phyloP scores from a whole-genome alignment of 1,140 invertebrate genomes.

The Bombus consobrinus region DNA sequence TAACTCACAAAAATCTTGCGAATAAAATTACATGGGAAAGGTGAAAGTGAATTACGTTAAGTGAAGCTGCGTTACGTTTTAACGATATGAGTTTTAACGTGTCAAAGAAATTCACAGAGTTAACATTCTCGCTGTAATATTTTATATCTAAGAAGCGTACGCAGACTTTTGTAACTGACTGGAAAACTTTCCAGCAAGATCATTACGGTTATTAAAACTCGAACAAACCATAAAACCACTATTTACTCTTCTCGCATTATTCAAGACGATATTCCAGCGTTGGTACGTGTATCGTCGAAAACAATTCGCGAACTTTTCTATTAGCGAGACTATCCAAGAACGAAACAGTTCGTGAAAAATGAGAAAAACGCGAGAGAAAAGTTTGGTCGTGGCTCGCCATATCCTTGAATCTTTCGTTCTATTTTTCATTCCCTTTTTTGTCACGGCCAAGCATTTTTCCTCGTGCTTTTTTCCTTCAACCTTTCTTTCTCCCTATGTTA shows the following conservation, averaged over 20 bases:
- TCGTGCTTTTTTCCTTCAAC: background rate
- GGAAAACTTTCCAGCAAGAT: background rate
- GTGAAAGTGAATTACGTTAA: no score
- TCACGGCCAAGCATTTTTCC: background rate
- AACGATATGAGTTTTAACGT: no score
- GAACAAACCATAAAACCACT: background rate
- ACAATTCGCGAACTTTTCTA: conserved; percentile 27
- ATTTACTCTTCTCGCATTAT: background rate
- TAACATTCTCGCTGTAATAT: no score
- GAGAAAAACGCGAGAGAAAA: background rate
- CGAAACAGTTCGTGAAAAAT: background rate
- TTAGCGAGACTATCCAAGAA: background rate
- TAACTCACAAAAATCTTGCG: no score
- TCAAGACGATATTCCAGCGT: background rate
- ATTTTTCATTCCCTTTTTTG: background rate
- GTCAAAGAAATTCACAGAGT: no score
- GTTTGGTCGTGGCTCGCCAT: background rate
- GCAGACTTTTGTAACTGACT: no score
- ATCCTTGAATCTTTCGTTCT: conserved; percentile 1
- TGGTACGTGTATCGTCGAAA: background rate
- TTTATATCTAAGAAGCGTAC: no score
- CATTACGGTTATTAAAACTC: background rate
- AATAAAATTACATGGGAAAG: no score
- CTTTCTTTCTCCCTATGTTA: background rate
- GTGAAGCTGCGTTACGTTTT: no score